phyloP scores from a whole-genome alignment of 2,113 vertebrate genomes.

The Sinocyclocheilus rhinocerous region DNA sequence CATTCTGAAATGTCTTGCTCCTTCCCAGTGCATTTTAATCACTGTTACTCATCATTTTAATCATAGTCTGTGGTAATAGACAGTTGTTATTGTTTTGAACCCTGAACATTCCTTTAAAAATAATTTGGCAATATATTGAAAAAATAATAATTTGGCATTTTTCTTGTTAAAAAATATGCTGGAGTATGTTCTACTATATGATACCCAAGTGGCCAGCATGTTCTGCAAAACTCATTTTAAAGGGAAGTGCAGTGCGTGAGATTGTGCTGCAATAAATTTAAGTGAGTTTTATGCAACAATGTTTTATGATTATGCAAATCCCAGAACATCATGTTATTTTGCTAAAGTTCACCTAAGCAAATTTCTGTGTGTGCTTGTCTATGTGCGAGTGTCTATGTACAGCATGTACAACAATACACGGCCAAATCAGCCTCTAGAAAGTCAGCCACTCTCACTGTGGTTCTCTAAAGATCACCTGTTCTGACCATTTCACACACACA shows the following conservation, averaged over 20 bases:
- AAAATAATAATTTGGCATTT: too few species aligned
- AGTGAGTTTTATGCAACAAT: background rate
- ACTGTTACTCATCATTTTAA: background rate
- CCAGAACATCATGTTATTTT: background rate
- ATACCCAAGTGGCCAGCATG: background rate
- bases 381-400: background rate
- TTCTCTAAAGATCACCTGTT: background rate
- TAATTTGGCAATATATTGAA: background rate
- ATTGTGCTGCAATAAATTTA: background rate
- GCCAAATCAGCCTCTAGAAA: slow-evolving; percentile 20
- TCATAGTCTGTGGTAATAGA: background rate
- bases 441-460: background rate
- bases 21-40: background rate
- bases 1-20: background rate
- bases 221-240: background rate
- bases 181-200: background rate
- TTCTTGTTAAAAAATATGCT: background rate
- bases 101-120: background rate
- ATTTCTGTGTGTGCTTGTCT: background rate
- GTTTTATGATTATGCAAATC: background rate
- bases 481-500: background rate
- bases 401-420: background rate
- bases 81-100: background rate
- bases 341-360: background rate
- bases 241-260: background rate